Base-by-base conservation (phyloP, 2,113 vertebrate species). In the Calidris pygmaea region DNA sequence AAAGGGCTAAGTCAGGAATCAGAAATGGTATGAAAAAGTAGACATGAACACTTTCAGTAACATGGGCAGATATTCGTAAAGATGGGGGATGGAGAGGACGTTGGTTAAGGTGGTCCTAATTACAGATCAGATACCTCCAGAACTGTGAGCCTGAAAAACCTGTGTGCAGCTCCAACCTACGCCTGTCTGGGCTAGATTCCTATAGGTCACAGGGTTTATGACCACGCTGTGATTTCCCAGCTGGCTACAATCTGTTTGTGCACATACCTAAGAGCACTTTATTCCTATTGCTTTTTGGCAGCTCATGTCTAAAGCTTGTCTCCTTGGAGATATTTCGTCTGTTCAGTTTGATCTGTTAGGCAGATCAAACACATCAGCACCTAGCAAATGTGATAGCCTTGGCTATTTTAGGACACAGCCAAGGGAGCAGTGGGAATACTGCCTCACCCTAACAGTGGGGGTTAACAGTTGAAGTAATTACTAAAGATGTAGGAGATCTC, bases 191-290 rank as follows among this genome's bases (percentile, higher is more conserved):
- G 43, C 37, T 70, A 22, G 16, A 74, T 58, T 23, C 45, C 27
- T 43, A 32, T 24, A 45, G 50, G 3, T 48, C 56, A 9, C 59
- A 3, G 1, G 0, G 4, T 43, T 85, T 70, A 22, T n/a, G 50
- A 34, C 59, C 1, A 1, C 12, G 11, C 14, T 52, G 6, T 0
- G 1, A 41, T 85, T 88, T 76, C 56, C 35, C 35, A 39, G 18
- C 27, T 83, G 66, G 21, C 60, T 60, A 11, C 18, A 65, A 21
- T 78, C 30, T 75, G 37, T 52, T 71, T 60, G 35, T 74, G 21
- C 15, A 5, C 48, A 14, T n/a, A 48, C 14, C 48, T 58, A 41
- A 43, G 30, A 56, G 11, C 21, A 13, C 39, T 86, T 70, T 50
- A 50, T 29, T 85, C 60, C 17, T 78, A 27, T 32, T 0, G 3